A percentile compares a stretch with the other conserved stretches of the same genome.
Evolutionary conservation across 2,888 invertebrate species (phyloP).

Genomic region (Plagiodera versicolora): DNA sequence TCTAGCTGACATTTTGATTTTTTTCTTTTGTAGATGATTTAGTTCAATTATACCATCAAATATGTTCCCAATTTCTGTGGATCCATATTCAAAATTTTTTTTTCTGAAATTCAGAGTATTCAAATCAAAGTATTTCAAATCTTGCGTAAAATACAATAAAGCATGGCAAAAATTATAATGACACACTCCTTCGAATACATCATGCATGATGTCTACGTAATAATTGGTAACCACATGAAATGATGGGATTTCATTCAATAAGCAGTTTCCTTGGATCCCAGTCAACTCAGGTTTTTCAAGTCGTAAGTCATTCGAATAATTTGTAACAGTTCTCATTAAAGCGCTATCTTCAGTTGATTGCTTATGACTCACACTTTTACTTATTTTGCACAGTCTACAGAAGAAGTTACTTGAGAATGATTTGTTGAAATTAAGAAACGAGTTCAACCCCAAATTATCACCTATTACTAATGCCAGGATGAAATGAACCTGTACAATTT

Average conservation of each 20-base stretch:
- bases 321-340: neutral
- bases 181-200: conserved; percentile 32
- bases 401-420: conserved; percentile 27
- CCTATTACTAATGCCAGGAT: conserved; percentile 27
- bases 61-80: conserved; percentile 32
- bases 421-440: conserved; percentile 28
- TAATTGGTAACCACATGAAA: conserved; percentile 33
- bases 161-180: conserved; percentile 31
- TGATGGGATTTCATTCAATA: conserved; percentile 33
- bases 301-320: neutral
- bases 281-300: conserved; percentile 17
- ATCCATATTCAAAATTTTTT: conserved; percentile 35
- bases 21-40: conserved; percentile 22
- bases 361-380: conserved; percentile 17
- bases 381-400: conserved; percentile 29
- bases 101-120: conserved; percentile 34
- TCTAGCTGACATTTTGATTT: conserved; percentile 35
- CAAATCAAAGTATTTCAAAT: conserved; percentile 31
- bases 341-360: neutral
- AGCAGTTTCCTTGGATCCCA: conserved; percentile 23
- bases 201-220: conserved; percentile 35
- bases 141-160: conserved; percentile 28
- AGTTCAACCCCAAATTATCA: conserved; percentile 32
- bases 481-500: conserved; percentile 24
- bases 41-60: conserved; percentile 27